These are phyloP conservation scores for Tachysurus fulvidraco DNA, from an alignment of 2,113 vertebrate species.

Conservation along the genomic window DNA sequence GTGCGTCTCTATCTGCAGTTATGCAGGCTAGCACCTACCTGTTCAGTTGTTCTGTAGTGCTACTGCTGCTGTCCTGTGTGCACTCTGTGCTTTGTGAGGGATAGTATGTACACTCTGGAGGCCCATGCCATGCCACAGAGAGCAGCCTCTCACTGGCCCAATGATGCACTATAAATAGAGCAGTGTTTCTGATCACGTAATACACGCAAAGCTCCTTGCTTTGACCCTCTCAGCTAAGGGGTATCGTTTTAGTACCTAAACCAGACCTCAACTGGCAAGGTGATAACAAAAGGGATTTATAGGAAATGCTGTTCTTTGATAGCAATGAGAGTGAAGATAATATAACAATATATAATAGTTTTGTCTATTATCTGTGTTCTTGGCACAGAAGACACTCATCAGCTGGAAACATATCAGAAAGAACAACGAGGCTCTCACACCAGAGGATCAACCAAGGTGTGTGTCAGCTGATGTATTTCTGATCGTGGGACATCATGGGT, in stretches of 20 bases:
- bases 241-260: conserved; percentile 66
- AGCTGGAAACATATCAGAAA: conserved; percentile 20
- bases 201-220: conserved; percentile 55
- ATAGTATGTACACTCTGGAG: conserved; percentile 55
- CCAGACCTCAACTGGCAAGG: conserved; percentile 57
- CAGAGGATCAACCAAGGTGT: conserved; percentile 42
- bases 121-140: conserved; percentile 47
- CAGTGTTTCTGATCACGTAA: conserved; percentile 68
- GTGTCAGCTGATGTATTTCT: conserved; percentile 60
- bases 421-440: conserved; percentile 24
- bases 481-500: conserved; percentile 51
- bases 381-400: background rate
- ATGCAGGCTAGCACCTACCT: conserved; percentile 62
- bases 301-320: background rate
- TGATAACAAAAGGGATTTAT: conserved; percentile 9
- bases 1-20: background rate
- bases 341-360: background rate
- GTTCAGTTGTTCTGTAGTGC: conserved; percentile 50
- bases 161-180: conserved; percentile 77
- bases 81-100: conserved; percentile 44
- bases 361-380: background rate
- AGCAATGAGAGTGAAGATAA: background rate
- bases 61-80: conserved; percentile 25
- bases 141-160: conserved; percentile 48
- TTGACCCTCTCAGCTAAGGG: conserved; percentile 59